Evolutionary conservation across 35 echinoderm and acorn worm genomes (phyloP).

Genomic region (Antedon bifida): DNA sequence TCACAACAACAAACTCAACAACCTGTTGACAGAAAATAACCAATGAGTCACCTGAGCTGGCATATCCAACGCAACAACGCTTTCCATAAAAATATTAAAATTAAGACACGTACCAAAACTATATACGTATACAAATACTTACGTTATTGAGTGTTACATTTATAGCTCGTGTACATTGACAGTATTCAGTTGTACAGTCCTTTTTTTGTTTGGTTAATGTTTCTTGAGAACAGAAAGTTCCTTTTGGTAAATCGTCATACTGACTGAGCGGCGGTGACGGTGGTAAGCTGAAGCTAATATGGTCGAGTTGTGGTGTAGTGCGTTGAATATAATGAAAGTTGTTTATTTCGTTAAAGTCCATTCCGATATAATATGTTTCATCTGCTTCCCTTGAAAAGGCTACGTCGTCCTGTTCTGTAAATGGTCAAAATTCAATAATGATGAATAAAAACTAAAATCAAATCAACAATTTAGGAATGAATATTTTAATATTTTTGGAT

Average conservation of each 20-base stretch:
- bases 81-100: too few relatives aligned
- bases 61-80: too few relatives aligned
- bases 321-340: slow-evolving; percentile 57
- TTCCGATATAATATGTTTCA: not conserved
- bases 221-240: slow-evolving; percentile 19
- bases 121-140: not conserved
- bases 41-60: too few relatives aligned
- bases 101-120: too few relatives aligned
- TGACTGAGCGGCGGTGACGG: slow-evolving; percentile 35
- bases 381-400: not conserved
- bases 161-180: slow-evolving; percentile 10
- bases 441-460: too few relatives aligned
- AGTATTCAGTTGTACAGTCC: slow-evolving; percentile 9
- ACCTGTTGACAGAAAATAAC: slow-evolving; percentile 18
- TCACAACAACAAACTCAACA: slow-evolving; percentile 62
- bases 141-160: not conserved
- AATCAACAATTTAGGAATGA: too few relatives aligned
- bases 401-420: not conserved
- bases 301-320: slow-evolving; percentile 55
- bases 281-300: slow-evolving; percentile 47
- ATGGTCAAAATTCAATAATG: not conserved
- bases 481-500: too few relatives aligned
- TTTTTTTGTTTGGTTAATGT: not conserved
- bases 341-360: slow-evolving; percentile 21
- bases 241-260: slow-evolving; percentile 15